Evolutionary conservation across 1,140 invertebrate species (phyloP), one percentile per base, ranked within the genome.

Genomic region (Coptotermes formosanus): DNA sequence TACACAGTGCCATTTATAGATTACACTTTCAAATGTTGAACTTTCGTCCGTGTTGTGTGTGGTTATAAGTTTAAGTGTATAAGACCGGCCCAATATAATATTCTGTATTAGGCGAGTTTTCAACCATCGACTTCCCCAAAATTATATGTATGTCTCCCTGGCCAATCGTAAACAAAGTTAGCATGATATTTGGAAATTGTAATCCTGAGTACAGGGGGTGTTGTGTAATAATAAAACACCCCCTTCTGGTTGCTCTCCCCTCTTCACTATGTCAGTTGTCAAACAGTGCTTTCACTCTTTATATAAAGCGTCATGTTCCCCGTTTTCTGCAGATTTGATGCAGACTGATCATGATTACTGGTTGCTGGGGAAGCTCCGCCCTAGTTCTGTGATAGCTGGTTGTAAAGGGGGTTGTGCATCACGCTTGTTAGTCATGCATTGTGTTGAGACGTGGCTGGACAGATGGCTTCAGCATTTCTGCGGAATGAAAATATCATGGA

Each of bases 141-240:
- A 75, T 25, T 55, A 75, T 8, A 16, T n/a, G 14, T 64, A n/a
- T 12, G 64, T 14, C 25, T 75, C 64, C 64, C 64, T 75, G n/a
- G 64, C 64, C 64, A 75, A 75, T 75, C 64, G 6, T 75, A 75
- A 75, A 75, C 64, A 75, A 30, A 75, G 25, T 75, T 75, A 16
- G 64, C 64, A 16, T 30, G 64, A 75, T 75, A 75, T 75, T 75
- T 75, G 64, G 64, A 75, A 75, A 75, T 30, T 75, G 64, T 75
- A 75, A 64, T 1, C 59, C 1, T 64, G 59, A n/a, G 19, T n/a
- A 64, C 12, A 64, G 25, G 25, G 64, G 30, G 4, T 30, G 64
- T 30, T 11, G n/a, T 75, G 9, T 75, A 75, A 75, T 25, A 75
- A 75, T 75, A 75, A 75, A 75, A n/a, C n/a, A 75, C n/a, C 59